Evolutionary conservation across 2,113 vertebrate species (phyloP), one percentile per base, ranked within the genome.

Genomic region (Stegostoma tigrinum): DNA sequence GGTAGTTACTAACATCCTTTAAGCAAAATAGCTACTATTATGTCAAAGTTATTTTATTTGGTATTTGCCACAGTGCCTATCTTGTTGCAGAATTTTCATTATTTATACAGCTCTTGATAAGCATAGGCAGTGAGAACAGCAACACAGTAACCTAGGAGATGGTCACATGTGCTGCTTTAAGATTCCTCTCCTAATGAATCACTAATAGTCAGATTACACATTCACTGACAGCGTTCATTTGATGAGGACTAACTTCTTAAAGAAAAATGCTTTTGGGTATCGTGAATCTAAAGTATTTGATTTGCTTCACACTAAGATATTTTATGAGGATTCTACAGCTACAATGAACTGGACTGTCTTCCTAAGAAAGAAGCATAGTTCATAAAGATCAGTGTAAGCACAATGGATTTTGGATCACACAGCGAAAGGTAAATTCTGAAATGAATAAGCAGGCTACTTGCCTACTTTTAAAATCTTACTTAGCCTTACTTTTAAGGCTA

Each of bases 71-170:
- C 45, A 90, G 87, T 52, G 42, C 67, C 94, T 95, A 72, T 95
- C 94, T 72, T 72, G 42, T 95, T 95, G 68, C 94, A 95, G 67
- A 75, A 72, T 68, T 72, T 95, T 95, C 68, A 95, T 95, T 95
- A 95, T 75, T 95, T 30, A 95, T 95, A 66, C 3, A 7, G 52
- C n/a, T 68, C 91, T 68, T 70, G 38, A 95, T 72, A 72, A 72
- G 94, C 42, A 95, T 67, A 34, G 91, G 64, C 66, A 94, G n/a
- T 70, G 93, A 45, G 67, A 94, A 38, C 68, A 75, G 42, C 45
- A 95, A 24, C 27, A 52, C 66, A 70, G 94, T 95, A 72, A 95
- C 94, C 94, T 52, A 45, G 94, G 94, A 72, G 66, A 95, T 70
- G 67, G 27, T 95, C 94, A 95, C 94, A 72, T 95, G 94, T 12